These are phyloP conservation scores for Heterohyrax brucei DNA, from an alignment of 2,797 vertebrate species.

Conservation along the genomic window DNA sequence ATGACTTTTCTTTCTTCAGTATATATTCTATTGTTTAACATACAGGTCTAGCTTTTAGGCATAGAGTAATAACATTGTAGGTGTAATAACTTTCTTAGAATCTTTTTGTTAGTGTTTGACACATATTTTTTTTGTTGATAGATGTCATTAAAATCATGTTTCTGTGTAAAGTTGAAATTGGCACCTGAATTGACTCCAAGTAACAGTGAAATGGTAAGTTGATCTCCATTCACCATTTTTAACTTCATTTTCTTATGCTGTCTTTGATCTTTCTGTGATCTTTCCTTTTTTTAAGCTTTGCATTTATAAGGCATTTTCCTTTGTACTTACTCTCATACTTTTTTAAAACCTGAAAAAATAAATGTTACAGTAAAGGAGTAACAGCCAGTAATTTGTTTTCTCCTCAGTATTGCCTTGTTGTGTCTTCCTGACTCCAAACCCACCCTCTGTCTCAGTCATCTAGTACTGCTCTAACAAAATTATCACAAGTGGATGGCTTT, in stretches of 20 bases:
- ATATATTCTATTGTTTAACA: slow-evolving; percentile 4
- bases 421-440: neutral
- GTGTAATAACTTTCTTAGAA: neutral
- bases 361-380: neutral
- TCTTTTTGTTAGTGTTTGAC: slow-evolving; percentile 48
- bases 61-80: neutral
- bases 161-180: slow-evolving; percentile 18
- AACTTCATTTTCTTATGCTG: slow-evolving; percentile 51
- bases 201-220: slow-evolving; percentile 50
- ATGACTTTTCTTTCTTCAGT: slow-evolving; percentile 20
- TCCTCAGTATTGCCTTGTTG: neutral
- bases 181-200: slow-evolving; percentile 13
- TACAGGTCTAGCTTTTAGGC: neutral
- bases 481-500: no score
- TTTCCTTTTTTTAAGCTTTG: neutral
- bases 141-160: slow-evolving; percentile 62
- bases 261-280: slow-evolving; percentile 48
- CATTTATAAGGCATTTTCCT: slow-evolving; percentile 47
- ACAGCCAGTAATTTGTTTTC: neutral
- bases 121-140: neutral
- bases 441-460: neutral
- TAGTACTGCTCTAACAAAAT: no score
- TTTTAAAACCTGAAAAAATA: slow-evolving; percentile 46
- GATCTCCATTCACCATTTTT: neutral
- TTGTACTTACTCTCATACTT: neutral